Base-by-base conservation (phyloP, 1,140 invertebrate genomes). In the Anthonomus grandis region DNA sequence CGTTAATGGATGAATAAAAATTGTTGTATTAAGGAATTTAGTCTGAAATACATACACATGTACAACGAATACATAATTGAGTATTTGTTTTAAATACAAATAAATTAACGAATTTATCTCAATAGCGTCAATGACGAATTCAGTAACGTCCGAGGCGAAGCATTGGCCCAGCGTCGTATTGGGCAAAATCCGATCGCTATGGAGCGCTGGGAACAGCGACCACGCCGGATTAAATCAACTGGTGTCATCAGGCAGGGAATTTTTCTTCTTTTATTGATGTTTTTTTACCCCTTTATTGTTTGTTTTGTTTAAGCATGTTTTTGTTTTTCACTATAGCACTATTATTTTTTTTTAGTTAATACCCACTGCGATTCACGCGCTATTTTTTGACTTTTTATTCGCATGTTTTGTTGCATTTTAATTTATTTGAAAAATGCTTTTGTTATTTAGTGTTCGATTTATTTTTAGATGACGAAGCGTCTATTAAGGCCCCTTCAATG, bases 111-210 rank as follows among this genome's bases (percentile, higher is more conserved):
- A 52, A 9, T 56, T 23, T 21, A 21, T 13, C 23, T 37, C 24
- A 56, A 2, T 44, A 70, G 66, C 64, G 24, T 63, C 60, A 36
- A 72, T 72, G 70, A 67, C 66, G 49, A 76, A 79, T 13, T 76
- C 78, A 37, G 72, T 82, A 66, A 79, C 81, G 46, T 78, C 81
- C 4, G 81, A 81, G 63, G 76, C 75, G 58, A 76, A 78, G 46
- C 75, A 84, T 62, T 87, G 87, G 84, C 85, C 85, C 19, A 87
- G 86, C 44, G 74, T 88, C 59, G 86, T 90, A 50, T 82, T 91
- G 65, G 87, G 87, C 66, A 92, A 91, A 80, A 91, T 91, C 71
- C 87, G 87, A 69, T 91, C 89, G 9, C 75, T 92, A 49, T 91
- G 89, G 89, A 87, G 81, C 61, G 81, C 81, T 60, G 86, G 87